These are phyloP conservation scores for Bactericera cockerelli DNA, from an alignment of 1,140 invertebrate genomes.

Conservation along the genomic window DNA sequence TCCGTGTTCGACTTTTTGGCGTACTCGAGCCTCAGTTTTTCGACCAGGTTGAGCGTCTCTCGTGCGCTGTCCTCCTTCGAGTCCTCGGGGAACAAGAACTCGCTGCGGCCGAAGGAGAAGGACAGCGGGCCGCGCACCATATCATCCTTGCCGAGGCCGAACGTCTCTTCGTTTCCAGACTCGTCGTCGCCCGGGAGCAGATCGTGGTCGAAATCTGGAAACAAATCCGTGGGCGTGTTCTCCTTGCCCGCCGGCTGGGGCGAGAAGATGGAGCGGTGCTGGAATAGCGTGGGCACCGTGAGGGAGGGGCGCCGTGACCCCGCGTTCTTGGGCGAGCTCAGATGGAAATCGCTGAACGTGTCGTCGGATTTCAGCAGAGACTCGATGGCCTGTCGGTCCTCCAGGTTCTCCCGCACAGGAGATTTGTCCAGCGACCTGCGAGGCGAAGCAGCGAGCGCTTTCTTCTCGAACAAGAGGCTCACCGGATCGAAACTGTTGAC, in stretches of 20 bases:
- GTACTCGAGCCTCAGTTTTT: conserved; percentile 52
- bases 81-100: conserved; percentile 52
- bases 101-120: conserved; percentile 43
- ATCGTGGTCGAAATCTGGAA: conserved; percentile 45
- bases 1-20: conserved; percentile 42
- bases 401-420: background rate
- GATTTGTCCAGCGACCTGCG: background rate
- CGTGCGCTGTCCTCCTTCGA: conserved; percentile 57
- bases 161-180: conserved; percentile 42
- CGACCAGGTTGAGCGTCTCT: conserved; percentile 60
- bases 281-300: conserved; percentile 27
- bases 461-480: background rate
- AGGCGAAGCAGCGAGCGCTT: background rate
- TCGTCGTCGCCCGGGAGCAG: conserved; percentile 42
- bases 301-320: conserved; percentile 20
- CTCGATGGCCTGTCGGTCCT: conserved; percentile 1
- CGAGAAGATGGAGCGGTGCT: conserved; percentile 48
- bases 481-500: background rate
- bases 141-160: conserved; percentile 41
- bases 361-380: background rate
- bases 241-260: conserved; percentile 47
- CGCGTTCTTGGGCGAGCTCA: conserved; percentile 20
- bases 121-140: conserved; percentile 38
- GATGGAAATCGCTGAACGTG: background rate
- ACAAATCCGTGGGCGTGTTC: conserved; percentile 27